Conservation (phyloP, 2,113 vertebrate species). For the Paramisgurnus dabryanus region DNA sequence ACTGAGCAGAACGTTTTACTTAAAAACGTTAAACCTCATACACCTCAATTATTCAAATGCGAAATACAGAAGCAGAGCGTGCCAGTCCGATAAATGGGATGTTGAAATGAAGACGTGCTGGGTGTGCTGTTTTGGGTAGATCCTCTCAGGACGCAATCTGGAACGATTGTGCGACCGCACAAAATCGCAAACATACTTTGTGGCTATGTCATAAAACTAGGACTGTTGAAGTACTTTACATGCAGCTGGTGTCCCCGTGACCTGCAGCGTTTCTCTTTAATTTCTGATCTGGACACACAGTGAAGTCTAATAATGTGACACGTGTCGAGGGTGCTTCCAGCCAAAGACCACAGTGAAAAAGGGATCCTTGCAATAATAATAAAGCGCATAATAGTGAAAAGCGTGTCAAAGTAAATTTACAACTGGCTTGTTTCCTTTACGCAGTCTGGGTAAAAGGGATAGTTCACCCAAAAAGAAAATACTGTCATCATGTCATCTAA, state of each 20-base stretch:
- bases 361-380: slow-evolving; percentile 15
- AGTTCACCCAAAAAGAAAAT: too few relatives aligned
- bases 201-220: slow-evolving; percentile 40
- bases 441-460: not conserved
- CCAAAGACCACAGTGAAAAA: slow-evolving; percentile 12
- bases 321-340: not conserved
- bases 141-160: slow-evolving; percentile 21
- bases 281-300: not conserved
- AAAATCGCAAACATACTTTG: slow-evolving; percentile 35
- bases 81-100: slow-evolving; percentile 22
- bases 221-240: slow-evolving; percentile 42
- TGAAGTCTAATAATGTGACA: slow-evolving; percentile 4
- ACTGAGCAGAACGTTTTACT: not conserved
- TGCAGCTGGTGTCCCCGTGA: slow-evolving; percentile 46
- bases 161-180: slow-evolving; percentile 21
- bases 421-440: not conserved
- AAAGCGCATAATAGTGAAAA: not conserved
- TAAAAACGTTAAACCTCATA: not conserved
- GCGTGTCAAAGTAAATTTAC: slow-evolving; percentile 23
- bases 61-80: not conserved
- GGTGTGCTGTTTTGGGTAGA: slow-evolving; percentile 40
- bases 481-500: too few relatives aligned
- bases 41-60: not conserved
- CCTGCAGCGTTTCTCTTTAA: slow-evolving; percentile 23
- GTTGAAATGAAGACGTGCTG: slow-evolving; percentile 32